Conservation (phyloP, 2,888 invertebrate genomes). For the Trilocha varians region DNA sequence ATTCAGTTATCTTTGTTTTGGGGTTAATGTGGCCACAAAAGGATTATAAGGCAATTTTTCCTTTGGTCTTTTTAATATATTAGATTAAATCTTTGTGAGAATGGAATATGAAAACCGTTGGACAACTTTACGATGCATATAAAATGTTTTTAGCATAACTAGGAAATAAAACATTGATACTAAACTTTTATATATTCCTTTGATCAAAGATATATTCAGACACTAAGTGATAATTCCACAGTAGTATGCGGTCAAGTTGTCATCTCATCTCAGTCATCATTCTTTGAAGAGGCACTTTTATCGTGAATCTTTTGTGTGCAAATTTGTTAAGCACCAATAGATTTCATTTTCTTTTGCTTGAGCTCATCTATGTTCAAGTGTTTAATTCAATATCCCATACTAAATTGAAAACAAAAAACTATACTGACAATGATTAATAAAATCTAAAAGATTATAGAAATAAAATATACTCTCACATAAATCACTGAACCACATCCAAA, state of each 20-base stretch:
- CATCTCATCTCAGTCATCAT: not conserved
- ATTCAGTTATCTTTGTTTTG: not conserved
- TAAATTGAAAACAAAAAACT: no score
- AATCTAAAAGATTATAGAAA: no score
- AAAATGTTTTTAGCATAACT: no score
- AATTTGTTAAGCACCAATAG: not conserved
- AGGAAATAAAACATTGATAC: no score
- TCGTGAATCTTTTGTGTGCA: slow-evolving; percentile 6
- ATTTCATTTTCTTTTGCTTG: not conserved
- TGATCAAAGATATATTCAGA: not conserved
- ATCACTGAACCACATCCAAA: no score
- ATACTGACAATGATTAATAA: no score
- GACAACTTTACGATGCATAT: not conserved
- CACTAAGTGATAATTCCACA: no score
- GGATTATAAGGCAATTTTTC: not conserved
- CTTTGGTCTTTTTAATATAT: not conserved
- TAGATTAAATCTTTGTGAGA: not conserved
- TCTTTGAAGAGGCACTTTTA: not conserved
- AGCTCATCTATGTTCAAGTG: no score
- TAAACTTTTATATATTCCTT: not conserved
- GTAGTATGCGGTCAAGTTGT: not conserved
- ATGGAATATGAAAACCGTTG: not conserved
- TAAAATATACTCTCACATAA: no score
- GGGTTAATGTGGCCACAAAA: not conserved
- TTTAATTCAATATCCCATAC: no score